Evolutionary conservation across 2,888 invertebrate species (phyloP).

Genomic region (Anthrax anthrax): DNA sequence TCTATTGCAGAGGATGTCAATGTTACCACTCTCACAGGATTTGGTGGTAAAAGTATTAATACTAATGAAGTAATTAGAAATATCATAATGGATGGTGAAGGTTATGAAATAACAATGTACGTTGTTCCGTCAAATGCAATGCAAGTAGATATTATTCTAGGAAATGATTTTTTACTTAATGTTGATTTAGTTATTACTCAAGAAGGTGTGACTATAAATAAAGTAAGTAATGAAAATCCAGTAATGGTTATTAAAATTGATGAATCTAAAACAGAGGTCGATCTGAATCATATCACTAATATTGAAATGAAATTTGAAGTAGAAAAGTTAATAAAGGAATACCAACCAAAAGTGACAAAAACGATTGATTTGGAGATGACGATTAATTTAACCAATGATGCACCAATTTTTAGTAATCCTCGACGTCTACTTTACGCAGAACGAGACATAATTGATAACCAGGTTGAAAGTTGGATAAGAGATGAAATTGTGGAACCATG

Average conservation of each 20-base stretch:
- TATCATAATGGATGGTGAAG: too few species aligned
- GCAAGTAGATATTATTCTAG: neutral
- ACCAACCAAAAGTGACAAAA: neutral
- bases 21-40: too few species aligned
- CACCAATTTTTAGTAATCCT: constrained; percentile 16
- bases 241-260: neutral
- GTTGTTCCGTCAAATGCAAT: neutral
- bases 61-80: too few species aligned
- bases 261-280: too few species aligned
- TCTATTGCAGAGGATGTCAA: too few species aligned
- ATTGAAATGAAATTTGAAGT: neutral
- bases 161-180: neutral
- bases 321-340: neutral
- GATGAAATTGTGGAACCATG: constrained; percentile 1
- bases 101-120: neutral
- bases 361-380: constrained; percentile 10
- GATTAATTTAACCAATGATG: constrained; percentile 19
- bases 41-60: neutral
- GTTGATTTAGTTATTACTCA: neutral
- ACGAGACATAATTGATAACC: too few species aligned
- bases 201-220: neutral
- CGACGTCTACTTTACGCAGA: constrained; percentile 8
- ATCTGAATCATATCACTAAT: too few species aligned
- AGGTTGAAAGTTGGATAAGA: neutral
- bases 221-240: neutral